phyloP scores from a whole-genome alignment of 2,113 vertebrate species.

The Pithys albifrons region DNA sequence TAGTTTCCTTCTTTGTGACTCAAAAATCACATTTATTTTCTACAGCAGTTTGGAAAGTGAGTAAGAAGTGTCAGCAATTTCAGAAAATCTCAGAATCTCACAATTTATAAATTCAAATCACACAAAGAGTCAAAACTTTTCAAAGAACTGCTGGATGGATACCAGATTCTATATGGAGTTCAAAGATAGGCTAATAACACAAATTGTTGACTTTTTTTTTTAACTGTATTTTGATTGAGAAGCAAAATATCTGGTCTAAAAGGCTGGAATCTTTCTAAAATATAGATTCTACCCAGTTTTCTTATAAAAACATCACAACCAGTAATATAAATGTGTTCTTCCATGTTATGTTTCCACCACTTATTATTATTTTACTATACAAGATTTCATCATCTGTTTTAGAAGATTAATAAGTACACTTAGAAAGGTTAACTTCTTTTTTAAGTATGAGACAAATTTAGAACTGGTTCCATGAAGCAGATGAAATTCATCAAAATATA shows the following conservation, averaged over 20 bases:
- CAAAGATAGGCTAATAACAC: conserved; percentile 56
- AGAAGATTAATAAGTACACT: neutral
- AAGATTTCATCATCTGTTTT: neutral
- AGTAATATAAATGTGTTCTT: neutral
- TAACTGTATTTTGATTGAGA: conserved; percentile 39
- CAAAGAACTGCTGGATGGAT: conserved; percentile 45
- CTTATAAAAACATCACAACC: neutral
- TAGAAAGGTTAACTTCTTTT: neutral
- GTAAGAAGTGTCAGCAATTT: conserved; percentile 57
- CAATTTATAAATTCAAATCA: conserved; percentile 68
- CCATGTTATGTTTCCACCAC: neutral
- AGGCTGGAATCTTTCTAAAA: neutral
- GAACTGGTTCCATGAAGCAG: neutral
- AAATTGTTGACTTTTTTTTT: conserved; percentile 6
- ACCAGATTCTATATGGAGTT: conserved; percentile 53
- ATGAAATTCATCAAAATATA: neutral
- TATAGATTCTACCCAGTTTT: neutral
- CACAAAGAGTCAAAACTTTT: conserved; percentile 70
- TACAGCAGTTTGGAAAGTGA: conserved; percentile 36
- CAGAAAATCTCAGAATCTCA: conserved; percentile 52
- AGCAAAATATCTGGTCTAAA: conserved; percentile 51
- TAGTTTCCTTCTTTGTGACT: conserved; percentile 50
- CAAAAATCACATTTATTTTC: conserved; percentile 55
- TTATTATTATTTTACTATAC: neutral
- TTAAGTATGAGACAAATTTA: neutral